Evolutionary conservation across 2,888 invertebrate species (phyloP).

Genomic region (Coecobrya sp.): DNA sequence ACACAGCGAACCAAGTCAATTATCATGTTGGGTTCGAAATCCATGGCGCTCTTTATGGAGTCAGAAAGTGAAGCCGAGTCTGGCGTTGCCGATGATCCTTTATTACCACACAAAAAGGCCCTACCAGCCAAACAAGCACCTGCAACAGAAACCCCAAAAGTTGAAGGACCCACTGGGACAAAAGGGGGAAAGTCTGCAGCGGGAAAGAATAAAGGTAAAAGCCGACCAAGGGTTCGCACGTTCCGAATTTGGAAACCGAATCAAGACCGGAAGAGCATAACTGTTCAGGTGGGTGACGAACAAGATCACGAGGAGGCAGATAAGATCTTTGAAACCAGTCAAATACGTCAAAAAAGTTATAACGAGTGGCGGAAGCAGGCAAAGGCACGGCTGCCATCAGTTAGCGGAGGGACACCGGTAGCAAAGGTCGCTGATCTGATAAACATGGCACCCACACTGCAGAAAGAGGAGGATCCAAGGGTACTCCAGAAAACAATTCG

Average conservation of each 20-base stretch:
- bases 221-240: neutral
- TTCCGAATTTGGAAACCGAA: neutral
- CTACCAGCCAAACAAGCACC: too few species aligned
- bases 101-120: neutral
- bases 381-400: slow-evolving; percentile 37
- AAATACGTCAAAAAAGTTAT: slow-evolving; percentile 41
- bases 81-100: neutral
- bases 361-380: slow-evolving; percentile 64
- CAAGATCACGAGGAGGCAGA: neutral
- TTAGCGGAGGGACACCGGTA: slow-evolving; percentile 50
- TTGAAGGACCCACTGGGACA: too few species aligned
- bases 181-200: neutral
- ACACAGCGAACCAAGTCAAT: neutral
- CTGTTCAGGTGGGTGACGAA: slow-evolving; percentile 4
- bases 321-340: slow-evolving; percentile 28
- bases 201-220: neutral
- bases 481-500: neutral
- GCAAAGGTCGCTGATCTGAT: slow-evolving; percentile 48
- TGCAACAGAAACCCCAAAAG: too few species aligned
- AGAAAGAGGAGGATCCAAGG: slow-evolving; percentile 22
- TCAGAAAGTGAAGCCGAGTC: neutral
- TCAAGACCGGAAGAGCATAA: slow-evolving; percentile 7
- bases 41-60: neutral
- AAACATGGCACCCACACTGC: neutral
- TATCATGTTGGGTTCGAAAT: neutral